phyloP scores from a whole-genome alignment of 2,888 invertebrate species.

The Callyntrura sp. region DNA sequence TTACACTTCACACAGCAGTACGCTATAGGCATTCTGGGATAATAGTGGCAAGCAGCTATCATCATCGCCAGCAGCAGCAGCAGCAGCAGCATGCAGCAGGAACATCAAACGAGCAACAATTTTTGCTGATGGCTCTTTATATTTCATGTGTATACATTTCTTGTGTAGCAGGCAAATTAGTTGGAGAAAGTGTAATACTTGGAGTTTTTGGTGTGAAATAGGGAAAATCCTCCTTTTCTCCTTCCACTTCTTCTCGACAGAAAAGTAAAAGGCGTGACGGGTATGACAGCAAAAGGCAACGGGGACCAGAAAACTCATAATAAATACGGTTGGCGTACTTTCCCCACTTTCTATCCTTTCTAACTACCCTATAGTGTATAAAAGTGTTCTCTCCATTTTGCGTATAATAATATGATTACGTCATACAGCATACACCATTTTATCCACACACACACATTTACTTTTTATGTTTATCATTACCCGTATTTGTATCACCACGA shows the following conservation, averaged over 20 bases:
- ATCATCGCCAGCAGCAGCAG: conserved; percentile 38
- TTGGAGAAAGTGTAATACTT: conserved; percentile 58
- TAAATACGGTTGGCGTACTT: conserved; percentile 57
- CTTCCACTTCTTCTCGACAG: conserved; percentile 42
- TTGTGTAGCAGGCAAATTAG: conserved; percentile 59
- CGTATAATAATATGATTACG: conserved; percentile 24
- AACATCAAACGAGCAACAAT: conserved; percentile 54
- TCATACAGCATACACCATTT: background rate
- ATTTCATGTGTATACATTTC: conserved; percentile 41
- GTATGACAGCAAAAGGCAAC: conserved; percentile 48
- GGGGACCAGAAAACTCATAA: conserved; percentile 58
- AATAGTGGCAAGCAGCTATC: conserved; percentile 11
- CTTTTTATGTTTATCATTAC: conserved; percentile 32
- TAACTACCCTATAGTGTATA: no score
- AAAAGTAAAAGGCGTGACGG: conserved; percentile 63
- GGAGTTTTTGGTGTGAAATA: conserved; percentile 44
- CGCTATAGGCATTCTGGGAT: background rate
- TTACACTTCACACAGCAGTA: background rate
- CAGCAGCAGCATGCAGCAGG: background rate
- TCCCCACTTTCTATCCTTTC: conserved; percentile 30
- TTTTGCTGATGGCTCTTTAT: conserved; percentile 48
- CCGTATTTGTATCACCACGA: conserved; percentile 10
- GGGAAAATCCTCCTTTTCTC: conserved; percentile 44
- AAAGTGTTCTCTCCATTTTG: background rate
- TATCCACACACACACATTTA: conserved; percentile 21